Base-by-base conservation (phyloP, 2,113 vertebrate species). In the Salvelinus alpinus region DNA sequence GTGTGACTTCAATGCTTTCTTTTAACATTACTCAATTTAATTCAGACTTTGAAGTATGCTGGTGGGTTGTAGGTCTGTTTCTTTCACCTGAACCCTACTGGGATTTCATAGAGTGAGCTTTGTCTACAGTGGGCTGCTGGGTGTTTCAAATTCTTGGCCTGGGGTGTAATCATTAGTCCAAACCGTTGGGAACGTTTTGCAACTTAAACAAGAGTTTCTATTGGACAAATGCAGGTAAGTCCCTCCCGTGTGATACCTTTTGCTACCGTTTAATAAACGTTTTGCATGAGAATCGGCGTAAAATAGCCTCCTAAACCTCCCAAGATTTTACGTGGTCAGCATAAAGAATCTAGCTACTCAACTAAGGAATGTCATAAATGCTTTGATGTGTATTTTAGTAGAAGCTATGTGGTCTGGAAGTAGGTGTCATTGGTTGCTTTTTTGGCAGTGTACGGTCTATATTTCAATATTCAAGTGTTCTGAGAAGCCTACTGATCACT, bases 71-170 rank as follows among this genome's bases (percentile, higher is more conserved):
- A 12, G 8, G 38, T 44, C 38, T 44, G 38, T 44, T 44, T 69
- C 31, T 64, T 76, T 80, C 77, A 84, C 85, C 77, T 80, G 77
- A 78, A 87, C 57, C 87, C 84, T 88, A 3, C 80, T 84, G 89
- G 83, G 77, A 81, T 89, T 91, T 87, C 88, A 81, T 86, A 82
- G 34, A 34, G 83, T 34, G 38, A 44, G 38, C 9, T 86, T 86
- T 87, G 87, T 86, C 89, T 81, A 54, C 9, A 44, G 38, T 44
- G 38, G 34, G 9, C 82, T 91, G 88, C 85, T 85, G 77, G 77
- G 87, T 84, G 88, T 85, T 31, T 75, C 85, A 86, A 91, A 91
- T 93, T 92, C 90, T 44, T 44, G 72, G 83, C 80, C 79, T 84
- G 84, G 87, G 9, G 38, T 44, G 38, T 44, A 44, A 44, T 44